A percentile compares a stretch with the other conserved stretches of the same genome.
Evolutionary conservation across 2,113 vertebrate genomes (phyloP).

Genomic region (Romanogobio albipinnatus): DNA sequence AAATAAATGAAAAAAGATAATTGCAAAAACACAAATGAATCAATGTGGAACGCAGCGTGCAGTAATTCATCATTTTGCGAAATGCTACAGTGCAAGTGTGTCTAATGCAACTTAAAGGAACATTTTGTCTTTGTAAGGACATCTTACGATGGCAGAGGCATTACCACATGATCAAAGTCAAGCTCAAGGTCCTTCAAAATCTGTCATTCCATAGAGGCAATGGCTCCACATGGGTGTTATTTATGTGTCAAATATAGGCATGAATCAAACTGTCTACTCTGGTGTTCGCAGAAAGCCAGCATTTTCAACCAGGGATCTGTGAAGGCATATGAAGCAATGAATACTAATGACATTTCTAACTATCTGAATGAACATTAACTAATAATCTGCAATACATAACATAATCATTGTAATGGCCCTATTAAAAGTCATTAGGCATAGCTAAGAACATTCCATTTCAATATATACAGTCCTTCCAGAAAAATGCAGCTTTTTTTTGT

Average conservation of each 20-base stretch:
- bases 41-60: not conserved
- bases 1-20: not conserved
- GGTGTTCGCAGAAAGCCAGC: not conserved
- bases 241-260: conserved; percentile 71
- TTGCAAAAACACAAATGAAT: not conserved
- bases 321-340: not conserved
- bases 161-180: conserved; percentile 31
- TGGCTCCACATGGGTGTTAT: conserved; percentile 59
- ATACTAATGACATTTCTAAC: not conserved
- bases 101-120: conserved; percentile 8
- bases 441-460: not conserved
- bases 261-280: conserved; percentile 33
- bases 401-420: not conserved
- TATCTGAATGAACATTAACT: not conserved
- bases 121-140: conserved; percentile 30
- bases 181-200: conserved; percentile 27
- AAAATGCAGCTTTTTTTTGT: too few relatives aligned
- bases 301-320: not conserved
- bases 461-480: too few relatives aligned
- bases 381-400: not conserved
- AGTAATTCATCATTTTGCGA: not conserved
- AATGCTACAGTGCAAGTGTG: conserved; percentile 21
- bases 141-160: not conserved
- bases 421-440: not conserved
- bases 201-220: conserved; percentile 20